Evolutionary conservation across 2,888 invertebrate genomes (phyloP).

Genomic region (Eulithis testata): DNA sequence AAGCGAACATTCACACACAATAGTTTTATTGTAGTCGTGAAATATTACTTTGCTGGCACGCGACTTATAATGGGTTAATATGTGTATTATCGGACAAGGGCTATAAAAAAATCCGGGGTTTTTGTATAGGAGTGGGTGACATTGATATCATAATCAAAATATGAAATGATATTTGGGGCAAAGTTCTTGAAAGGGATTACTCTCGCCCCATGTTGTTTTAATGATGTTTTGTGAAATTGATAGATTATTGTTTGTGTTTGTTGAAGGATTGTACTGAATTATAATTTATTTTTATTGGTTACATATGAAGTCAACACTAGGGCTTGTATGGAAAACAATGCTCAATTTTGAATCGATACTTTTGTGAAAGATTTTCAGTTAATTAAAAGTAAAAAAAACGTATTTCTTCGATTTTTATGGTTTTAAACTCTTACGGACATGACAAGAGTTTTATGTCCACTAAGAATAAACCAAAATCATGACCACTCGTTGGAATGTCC

Average conservation of each 20-base stretch:
- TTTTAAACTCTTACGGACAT: too few species aligned
- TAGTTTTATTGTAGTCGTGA: conserved; percentile 71
- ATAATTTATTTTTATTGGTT: background rate
- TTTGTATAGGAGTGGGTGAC: conserved; percentile 61
- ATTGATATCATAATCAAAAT: conserved; percentile 84
- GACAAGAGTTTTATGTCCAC: background rate
- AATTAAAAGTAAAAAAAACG: too few species aligned
- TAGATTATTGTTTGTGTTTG: conserved; percentile 50
- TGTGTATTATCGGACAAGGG: conserved; percentile 79
- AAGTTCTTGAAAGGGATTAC: conserved; percentile 64
- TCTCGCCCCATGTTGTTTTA: conserved; percentile 62
- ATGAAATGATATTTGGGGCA: conserved; percentile 78
- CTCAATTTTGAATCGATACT: too few species aligned
- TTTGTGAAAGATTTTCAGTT: too few species aligned
- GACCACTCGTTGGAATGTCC: conserved; percentile 14
- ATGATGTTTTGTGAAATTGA: conserved; percentile 68
- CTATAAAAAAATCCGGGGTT: conserved; percentile 60
- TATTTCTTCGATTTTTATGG: too few species aligned
- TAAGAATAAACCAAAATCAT: background rate
- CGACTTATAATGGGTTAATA: conserved; percentile 81
- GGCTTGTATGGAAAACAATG: too few species aligned
- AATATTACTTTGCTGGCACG: conserved; percentile 76
- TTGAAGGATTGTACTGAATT: conserved; percentile 33
- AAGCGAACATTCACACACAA: conserved; percentile 61
- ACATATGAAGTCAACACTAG: too few species aligned